phyloP scores from a whole-genome alignment of 2,888 invertebrate species.

The Monoplex corrugatus region DNA sequence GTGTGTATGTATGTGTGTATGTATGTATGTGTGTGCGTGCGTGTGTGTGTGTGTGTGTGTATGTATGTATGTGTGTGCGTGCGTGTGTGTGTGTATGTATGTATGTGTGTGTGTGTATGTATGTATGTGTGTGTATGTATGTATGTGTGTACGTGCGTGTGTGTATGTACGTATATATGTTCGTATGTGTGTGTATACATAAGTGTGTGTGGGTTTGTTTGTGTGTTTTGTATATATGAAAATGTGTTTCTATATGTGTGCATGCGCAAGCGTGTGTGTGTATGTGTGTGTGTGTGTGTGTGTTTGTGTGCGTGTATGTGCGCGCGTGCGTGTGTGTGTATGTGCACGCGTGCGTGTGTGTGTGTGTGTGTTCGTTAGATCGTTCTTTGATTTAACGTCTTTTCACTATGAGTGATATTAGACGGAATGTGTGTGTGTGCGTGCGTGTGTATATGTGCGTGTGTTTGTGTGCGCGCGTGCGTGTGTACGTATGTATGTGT shows the following conservation, averaged over 20 bases:
- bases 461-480: background rate
- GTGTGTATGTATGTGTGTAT: no score
- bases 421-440: background rate
- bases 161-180: background rate
- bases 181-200: background rate
- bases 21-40: no score
- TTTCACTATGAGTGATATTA: no score
- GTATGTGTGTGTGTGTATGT: background rate
- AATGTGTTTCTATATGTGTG: background rate
- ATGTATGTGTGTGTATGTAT: background rate
- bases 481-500: background rate
- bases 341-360: background rate
- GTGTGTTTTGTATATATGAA: no score
- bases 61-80: background rate
- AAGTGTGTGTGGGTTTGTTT: background rate
- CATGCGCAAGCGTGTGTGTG: background rate
- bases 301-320: background rate
- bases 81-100: background rate
- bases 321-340: background rate
- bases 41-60: slow-evolving; percentile 20
- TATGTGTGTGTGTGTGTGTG: no score
- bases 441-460: background rate
- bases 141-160: background rate
- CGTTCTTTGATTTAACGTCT: no score
- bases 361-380: no score